Evolutionary conservation across 2,113 vertebrate genomes (phyloP), one percentile per base, ranked within the genome.

Genomic region (Ariopsis seemanni): DNA sequence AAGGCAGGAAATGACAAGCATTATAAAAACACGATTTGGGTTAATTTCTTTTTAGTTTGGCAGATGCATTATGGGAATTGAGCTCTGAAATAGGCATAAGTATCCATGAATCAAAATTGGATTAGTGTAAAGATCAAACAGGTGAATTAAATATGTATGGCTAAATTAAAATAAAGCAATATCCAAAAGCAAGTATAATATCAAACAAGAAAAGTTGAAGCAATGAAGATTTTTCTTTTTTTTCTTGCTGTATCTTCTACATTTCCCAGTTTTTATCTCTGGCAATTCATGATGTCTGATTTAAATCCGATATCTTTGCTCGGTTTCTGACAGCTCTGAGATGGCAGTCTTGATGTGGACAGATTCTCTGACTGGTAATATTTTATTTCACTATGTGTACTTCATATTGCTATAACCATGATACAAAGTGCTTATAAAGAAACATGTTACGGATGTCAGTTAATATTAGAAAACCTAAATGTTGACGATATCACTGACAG

Each of bases 111-210:
- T 82, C 53, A 55, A 63, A 80, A 79, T n/a, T 18, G 7, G 18
- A 57, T 86, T 69, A 53, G 25, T 18, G n/a, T 57, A 30, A 86
- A 69, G 53, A 22, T 75, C 84, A 85, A 85, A 52, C 62, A 77
- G 63, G 62, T 65, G 5, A 4, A 86, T 42, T 80, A 52, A 79
- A 80, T 81, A 80, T 57, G 75, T 62, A 48, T 17, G 27, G 62
- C 10, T 7, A 69, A 86, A 75, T 85, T 58, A 77, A 75, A 75
- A 60, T 74, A 15, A 85, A 74, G 53, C 53, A 25, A 77, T n/a
- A 52, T 22, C 48, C 74, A 52, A n/a, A 52, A 77, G 74, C 10
- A 77, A 77, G 22, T 48, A 74, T 60, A 15, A 58, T 60, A 48
- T 74, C 6, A 48, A 42, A 52, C 14, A 62, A 77, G 52, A 34